phyloP scores from a whole-genome alignment of 1,140 invertebrate genomes.

The Whitmania pigra region DNA sequence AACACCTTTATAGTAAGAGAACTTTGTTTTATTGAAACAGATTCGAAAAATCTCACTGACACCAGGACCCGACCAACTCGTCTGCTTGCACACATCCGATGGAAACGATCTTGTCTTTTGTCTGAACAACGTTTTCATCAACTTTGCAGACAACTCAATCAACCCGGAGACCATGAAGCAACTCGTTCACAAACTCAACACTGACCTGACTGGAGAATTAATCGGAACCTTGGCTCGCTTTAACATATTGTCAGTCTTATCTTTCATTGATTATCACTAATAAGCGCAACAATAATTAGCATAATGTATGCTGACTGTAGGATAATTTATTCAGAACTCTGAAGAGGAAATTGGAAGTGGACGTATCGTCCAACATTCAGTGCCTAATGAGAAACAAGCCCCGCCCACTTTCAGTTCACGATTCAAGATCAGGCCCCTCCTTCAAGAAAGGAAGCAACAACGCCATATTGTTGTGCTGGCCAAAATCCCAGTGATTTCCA shows the following conservation, averaged over 20 bases:
- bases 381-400: constrained; percentile 13
- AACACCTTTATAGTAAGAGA: not conserved
- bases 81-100: constrained; percentile 71
- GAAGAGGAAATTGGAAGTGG: constrained; percentile 7
- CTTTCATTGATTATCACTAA: too few species aligned
- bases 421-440: not conserved
- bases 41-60: constrained; percentile 67
- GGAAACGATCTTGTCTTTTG: constrained; percentile 82
- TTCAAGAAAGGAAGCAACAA: constrained; percentile 6
- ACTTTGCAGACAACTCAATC: not conserved
- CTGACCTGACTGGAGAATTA: not conserved
- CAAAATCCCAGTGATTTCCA: constrained; percentile 3
- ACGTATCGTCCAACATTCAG: not conserved
- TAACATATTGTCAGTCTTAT: not conserved
- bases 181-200: not conserved
- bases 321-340: not conserved
- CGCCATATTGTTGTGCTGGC: not conserved
- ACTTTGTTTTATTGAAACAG: constrained; percentile 34
- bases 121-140: constrained; percentile 36
- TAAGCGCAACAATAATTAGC: too few species aligned
- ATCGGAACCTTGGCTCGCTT: not conserved
- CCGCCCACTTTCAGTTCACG: not conserved
- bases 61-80: constrained; percentile 71
- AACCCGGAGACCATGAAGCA: not conserved
- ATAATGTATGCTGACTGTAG: too few species aligned